phyloP scores from a whole-genome alignment of 2,888 invertebrate species.

The Cylindroiulus punctatus region DNA sequence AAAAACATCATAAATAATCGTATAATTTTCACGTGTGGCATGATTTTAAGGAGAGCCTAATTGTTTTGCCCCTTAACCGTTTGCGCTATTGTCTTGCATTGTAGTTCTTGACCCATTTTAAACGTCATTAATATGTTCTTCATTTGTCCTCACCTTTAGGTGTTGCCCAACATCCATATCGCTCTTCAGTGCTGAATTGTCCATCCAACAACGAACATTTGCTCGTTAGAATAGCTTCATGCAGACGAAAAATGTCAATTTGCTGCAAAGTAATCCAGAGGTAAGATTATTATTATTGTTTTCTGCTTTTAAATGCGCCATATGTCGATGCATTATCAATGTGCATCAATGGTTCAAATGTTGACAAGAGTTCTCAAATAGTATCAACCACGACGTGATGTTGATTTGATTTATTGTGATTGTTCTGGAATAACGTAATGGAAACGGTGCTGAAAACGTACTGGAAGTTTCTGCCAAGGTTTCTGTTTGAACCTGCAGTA shows the following conservation, averaged over 20 bases:
- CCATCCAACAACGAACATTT: neutral
- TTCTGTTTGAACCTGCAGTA: too few relatives aligned
- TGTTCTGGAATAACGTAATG: too few relatives aligned
- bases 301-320: neutral
- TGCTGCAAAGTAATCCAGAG: slow-evolving; percentile 49
- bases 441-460: too few relatives aligned
- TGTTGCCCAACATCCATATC: neutral
- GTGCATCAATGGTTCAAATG: too few relatives aligned
- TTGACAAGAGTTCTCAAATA: too few relatives aligned
- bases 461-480: too few relatives aligned
- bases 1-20: neutral
- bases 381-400: too few relatives aligned
- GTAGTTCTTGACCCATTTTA: slow-evolving; percentile 26
- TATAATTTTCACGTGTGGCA: slow-evolving; percentile 9
- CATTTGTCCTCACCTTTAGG: slow-evolving; percentile 4
- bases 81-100: neutral
- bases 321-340: too few relatives aligned
- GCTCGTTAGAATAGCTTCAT: slow-evolving; percentile 18
- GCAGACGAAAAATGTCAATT: slow-evolving; percentile 54
- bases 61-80: slow-evolving; percentile 13
- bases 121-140: neutral
- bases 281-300: neutral
- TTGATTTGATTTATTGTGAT: too few relatives aligned
- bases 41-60: neutral
- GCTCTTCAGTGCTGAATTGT: neutral